Percentiles rank a stretch among this genome's conserved stretches.
These are phyloP conservation scores for Latrodectus elegans DNA, from an alignment of 2,888 invertebrate genomes.

Conservation along the genomic window DNA sequence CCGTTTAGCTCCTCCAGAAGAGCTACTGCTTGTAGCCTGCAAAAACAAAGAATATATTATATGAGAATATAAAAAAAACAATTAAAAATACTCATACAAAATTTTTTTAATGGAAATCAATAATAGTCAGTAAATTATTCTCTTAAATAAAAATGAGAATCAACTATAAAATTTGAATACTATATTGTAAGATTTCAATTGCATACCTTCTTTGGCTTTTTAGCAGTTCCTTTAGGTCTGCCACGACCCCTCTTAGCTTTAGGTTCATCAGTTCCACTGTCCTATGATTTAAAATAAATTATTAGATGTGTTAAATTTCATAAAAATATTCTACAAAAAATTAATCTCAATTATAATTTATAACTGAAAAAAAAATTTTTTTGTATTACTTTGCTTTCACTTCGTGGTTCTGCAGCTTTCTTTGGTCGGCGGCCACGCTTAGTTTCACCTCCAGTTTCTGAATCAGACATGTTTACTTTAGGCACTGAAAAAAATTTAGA, in stretches of 20 bases:
- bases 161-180: no score
- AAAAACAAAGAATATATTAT: not conserved
- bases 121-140: not conserved
- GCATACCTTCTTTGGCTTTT: slow-evolving; percentile 75
- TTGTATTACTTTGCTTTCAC: slow-evolving; percentile 60
- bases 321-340: no score
- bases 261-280: slow-evolving; percentile 71
- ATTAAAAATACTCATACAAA: not conserved
- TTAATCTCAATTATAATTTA: no score
- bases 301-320: no score
- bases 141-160: not conserved
- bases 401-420: slow-evolving; percentile 51
- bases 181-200: not conserved
- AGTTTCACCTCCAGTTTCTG: slow-evolving; percentile 44
- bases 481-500: not conserved
- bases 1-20: slow-evolving; percentile 45
- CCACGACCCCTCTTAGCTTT: slow-evolving; percentile 79
- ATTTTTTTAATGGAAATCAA: not conserved
- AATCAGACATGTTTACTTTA: slow-evolving; percentile 42
- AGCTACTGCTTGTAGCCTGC: slow-evolving; percentile 37
- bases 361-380: not conserved
- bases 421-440: slow-evolving; percentile 65
- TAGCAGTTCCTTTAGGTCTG: slow-evolving; percentile 77
- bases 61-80: not conserved
- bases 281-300: slow-evolving; percentile 21